Conservation (phyloP, 2,113 vertebrate genomes). For the Amphilophus citrinellus region DNA sequence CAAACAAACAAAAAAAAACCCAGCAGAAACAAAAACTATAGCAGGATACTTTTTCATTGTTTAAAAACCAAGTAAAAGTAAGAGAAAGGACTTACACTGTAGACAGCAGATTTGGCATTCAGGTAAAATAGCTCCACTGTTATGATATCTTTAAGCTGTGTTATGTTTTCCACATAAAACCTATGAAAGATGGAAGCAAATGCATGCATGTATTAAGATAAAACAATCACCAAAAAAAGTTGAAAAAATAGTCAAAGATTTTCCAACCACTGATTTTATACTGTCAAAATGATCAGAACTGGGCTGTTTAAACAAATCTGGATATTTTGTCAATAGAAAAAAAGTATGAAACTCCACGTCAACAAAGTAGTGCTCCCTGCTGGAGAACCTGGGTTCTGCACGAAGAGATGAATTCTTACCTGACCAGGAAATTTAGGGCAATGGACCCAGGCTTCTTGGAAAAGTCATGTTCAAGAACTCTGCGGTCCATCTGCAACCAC, state of each 20-base stretch:
- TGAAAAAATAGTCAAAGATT: not conserved
- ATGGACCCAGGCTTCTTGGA: constrained; percentile 93
- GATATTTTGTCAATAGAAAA: not conserved
- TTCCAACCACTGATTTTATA: not conserved
- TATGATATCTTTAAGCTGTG: constrained; percentile 94
- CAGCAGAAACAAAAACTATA: not conserved
- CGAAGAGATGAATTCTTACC: constrained; percentile 77
- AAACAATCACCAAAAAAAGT: fast-evolving
- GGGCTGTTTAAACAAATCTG: not conserved
- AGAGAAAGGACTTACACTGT: constrained; percentile 85
- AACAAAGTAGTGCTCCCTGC: constrained; percentile 53
- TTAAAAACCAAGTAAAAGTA: not conserved
- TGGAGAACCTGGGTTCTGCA: constrained; percentile 44
- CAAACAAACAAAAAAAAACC: not conserved
- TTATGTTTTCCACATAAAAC: constrained; percentile 98
- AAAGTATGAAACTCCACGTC: not conserved
- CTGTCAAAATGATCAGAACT: not conserved
- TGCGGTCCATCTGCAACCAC: constrained; percentile 97
- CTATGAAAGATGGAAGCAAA: constrained; percentile 76
- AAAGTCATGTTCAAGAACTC: constrained; percentile 98
- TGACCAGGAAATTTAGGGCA: constrained; percentile 94
- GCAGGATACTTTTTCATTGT: not conserved
- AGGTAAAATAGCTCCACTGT: constrained; percentile 98
- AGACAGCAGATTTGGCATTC: constrained; percentile 96
- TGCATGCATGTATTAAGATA: not conserved